phyloP scores from a whole-genome alignment of 2,888 invertebrate species.

The Pollenia amentaria region DNA sequence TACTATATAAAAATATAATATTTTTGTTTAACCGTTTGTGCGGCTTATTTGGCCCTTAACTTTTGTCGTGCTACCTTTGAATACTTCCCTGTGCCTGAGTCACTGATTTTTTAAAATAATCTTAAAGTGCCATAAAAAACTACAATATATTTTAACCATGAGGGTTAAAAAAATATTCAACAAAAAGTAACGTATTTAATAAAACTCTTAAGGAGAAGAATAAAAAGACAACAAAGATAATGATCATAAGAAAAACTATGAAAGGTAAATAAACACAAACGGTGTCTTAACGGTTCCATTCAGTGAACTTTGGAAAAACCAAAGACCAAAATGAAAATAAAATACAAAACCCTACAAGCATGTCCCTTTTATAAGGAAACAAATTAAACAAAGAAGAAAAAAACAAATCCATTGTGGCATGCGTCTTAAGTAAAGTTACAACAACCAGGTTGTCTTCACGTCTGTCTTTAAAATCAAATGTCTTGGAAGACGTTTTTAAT shows the following conservation, averaged over 20 bases:
- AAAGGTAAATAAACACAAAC: conserved; percentile 2
- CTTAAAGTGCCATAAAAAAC: conserved; percentile 28
- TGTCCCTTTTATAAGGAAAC: background rate
- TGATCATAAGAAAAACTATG: conserved; percentile 41
- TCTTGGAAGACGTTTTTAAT: conserved; percentile 58
- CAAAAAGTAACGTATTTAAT: conserved; percentile 65
- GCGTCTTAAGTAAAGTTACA: conserved; percentile 60
- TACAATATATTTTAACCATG: conserved; percentile 20
- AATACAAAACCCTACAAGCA: conserved; percentile 47
- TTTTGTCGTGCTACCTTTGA: background rate
- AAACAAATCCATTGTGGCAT: conserved; percentile 67
- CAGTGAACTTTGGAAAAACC: conserved; percentile 48
- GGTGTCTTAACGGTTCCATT: conserved; percentile 55
- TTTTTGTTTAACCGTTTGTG: too few relatives aligned
- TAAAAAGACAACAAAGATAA: conserved; percentile 58
- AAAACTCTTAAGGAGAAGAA: conserved; percentile 25
- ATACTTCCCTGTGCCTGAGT: conserved; percentile 16
- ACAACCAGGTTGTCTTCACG: conserved; percentile 4
- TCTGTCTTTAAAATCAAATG: conserved; percentile 7
- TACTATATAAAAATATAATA: too few relatives aligned
- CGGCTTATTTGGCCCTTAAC: background rate
- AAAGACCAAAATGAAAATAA: conserved; percentile 11
- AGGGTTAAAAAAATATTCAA: conserved; percentile 11
- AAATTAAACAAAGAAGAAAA: conserved; percentile 11
- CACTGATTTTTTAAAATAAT: conserved; percentile 46